Base-by-base conservation (phyloP, 1,140 invertebrate genomes). In the Protaetia brevitarsis region DNA sequence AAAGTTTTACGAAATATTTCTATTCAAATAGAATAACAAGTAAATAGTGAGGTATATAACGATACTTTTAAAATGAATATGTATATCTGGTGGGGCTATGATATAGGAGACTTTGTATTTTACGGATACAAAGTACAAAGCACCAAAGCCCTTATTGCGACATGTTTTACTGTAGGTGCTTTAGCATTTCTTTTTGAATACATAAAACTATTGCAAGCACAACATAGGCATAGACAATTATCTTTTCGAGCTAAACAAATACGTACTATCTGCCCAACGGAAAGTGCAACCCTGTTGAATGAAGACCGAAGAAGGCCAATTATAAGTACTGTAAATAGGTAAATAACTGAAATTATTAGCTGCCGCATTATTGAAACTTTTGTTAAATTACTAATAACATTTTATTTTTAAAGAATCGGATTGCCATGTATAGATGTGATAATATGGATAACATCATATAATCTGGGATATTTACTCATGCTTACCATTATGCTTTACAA, bases 401-500 rank as follows among this genome's bases (percentile, higher is more conserved):
- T 16, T 37, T 23, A 34, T 45, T 67, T 29, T 73, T 73, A 68
- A 59, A 79, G 74, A 67, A 71, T 68, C 19, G 56, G 69, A 19
- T 66, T 74, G 31, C 73, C 76, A 66, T 69, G 67, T 16, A 69
- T 69, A 29, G 78, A 79, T 58, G 63, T 72, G n/a, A 67, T 68
- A n/a, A 59, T 77, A 31, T 79, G 77, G 73, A 34, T 78, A 8
- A 57, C 71, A 16, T 63, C 77, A 26, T 75, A 76, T 63, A 72
- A 71, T 63, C 61, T 95, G 56, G 89, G 89, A 65, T 96, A 95
- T 78, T 80, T 92, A 41, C 82, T 95, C n/a, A 96, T 96, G 94
- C 79, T 96, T 71, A 85, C 88, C 36, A 89, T 95, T 65, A 96
- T 96, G 94, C 86, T 90, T 0, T 96, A 90, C 80, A 95, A 95